Evolutionary conservation across 2,113 vertebrate genomes (phyloP), one percentile per base, ranked within the genome.

Genomic region (Parus major): DNA sequence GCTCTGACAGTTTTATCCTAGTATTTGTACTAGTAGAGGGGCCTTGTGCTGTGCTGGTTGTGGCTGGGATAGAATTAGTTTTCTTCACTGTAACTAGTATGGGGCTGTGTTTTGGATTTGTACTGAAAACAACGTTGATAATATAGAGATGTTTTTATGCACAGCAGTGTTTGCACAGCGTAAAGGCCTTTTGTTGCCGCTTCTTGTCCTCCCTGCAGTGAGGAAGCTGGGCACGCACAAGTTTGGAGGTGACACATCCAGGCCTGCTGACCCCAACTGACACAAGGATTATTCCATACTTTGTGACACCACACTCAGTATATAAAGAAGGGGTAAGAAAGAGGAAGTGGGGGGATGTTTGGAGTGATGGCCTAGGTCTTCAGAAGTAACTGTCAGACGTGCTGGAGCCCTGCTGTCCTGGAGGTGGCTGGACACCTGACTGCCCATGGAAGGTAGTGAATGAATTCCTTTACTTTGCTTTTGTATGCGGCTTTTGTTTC

Each of bases 311-410:
- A 73, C 28, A 24, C 7, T 59, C 63, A 44, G 27, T 33, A 46
- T 17, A 53, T 39, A 44, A 36, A 76, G 44, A 66, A 66, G 11
- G 16, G 9, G 12, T 17, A 31, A 59, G 13, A 42, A 66, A 35
- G 61, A 44, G 25, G 17, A 86, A 50, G 35, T 35, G 50, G 11
- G 7, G 33, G 5, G 10, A 66, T 9, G 7, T 57, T 81, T 88
- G 33, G 39, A 50, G 44, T 28, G 52, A 50, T 50, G 36, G 31
- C 1, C 0, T 36, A 59, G 10, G 15, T 65, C 44, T 66, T 66
- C 6, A 2, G 19, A 52, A 81, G 33, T 24, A 59, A 66, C 28
- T 59, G 59, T 24, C 44, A 39, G 7, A 52, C 0, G 0, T 46
- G 60, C 24, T 29, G 33, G 44, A 57, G 44, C 44, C 23, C 52